These are phyloP conservation scores for Xylocampa areola DNA, from an alignment of 2,888 invertebrate species.

Conservation along the genomic window DNA sequence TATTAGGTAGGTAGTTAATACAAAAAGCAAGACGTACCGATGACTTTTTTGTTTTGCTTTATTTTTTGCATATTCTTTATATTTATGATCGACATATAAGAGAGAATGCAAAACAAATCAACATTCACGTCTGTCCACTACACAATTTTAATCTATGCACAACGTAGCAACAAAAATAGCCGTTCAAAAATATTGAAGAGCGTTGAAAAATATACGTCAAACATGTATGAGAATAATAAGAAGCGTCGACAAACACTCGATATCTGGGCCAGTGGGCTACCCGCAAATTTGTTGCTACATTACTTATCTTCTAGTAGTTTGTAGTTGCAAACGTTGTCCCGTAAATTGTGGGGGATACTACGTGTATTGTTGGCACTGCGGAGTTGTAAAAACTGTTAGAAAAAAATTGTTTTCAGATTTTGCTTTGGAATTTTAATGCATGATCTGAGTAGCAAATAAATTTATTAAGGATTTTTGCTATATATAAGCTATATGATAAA, in stretches of 20 bases:
- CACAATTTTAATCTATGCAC: slow-evolving; percentile 68
- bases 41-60: neutral
- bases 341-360: slow-evolving; percentile 20
- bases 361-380: slow-evolving; percentile 29
- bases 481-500: too few species aligned
- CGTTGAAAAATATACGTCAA: slow-evolving; percentile 88
- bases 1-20: too few species aligned
- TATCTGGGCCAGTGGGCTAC: slow-evolving; percentile 71
- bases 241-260: slow-evolving; percentile 79
- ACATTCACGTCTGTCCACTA: slow-evolving; percentile 44
- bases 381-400: slow-evolving; percentile 10
- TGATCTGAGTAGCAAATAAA: neutral
- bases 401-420: slow-evolving; percentile 22
- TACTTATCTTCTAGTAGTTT: slow-evolving; percentile 31
- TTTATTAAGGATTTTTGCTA: too few species aligned
- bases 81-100: neutral
- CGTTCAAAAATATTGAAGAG: slow-evolving; percentile 85
- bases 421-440: slow-evolving; percentile 30
- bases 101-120: neutral
- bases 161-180: slow-evolving; percentile 81
- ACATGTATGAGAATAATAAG: slow-evolving; percentile 81
- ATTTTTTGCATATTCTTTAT: too few species aligned
- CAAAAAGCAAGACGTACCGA: neutral
- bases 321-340: slow-evolving; percentile 25
- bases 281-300: slow-evolving; percentile 58